These are phyloP conservation scores for Stercorarius parasiticus DNA, from an alignment of 2,113 vertebrate species.

Conservation along the genomic window DNA sequence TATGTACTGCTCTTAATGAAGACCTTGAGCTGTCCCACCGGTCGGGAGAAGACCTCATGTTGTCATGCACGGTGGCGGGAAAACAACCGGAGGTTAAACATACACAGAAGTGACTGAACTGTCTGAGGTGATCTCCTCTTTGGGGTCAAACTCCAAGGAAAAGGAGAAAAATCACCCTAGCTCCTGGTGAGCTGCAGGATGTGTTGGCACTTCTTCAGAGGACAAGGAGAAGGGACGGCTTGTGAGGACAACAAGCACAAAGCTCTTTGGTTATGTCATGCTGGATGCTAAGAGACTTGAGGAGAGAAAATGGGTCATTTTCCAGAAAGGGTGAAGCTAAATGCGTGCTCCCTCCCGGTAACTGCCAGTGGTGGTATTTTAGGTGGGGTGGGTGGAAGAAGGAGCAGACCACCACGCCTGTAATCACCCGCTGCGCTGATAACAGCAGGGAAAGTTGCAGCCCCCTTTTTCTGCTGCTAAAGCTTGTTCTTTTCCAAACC, in stretches of 20 bases:
- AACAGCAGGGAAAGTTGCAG: neutral
- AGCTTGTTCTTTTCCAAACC: neutral
- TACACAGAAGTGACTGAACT: no score
- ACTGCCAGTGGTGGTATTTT: neutral
- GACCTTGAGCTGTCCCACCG: neutral
- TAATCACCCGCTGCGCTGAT: neutral
- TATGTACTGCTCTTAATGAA: neutral
- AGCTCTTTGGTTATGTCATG: neutral
- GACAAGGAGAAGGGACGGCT: neutral
- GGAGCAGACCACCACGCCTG: neutral
- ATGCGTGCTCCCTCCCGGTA: rapidly evolving
- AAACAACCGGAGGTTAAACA: neutral
- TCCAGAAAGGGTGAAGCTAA: neutral
- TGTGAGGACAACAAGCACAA: neutral
- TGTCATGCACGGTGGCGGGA: neutral
- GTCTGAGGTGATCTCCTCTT: neutral
- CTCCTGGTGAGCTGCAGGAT: neutral
- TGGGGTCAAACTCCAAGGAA: neutral
- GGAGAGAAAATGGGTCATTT: neutral
- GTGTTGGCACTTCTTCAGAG: neutral
- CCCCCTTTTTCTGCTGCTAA: neutral
- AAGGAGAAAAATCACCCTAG: neutral
- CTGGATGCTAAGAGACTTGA: neutral
- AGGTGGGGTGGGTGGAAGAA: neutral
- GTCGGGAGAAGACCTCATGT: neutral